A percentile compares a stretch with the other conserved stretches of the same genome.
These are phyloP conservation scores for Eilema sororculum DNA, from an alignment of 2,888 invertebrate species.

Conservation along the genomic window DNA sequence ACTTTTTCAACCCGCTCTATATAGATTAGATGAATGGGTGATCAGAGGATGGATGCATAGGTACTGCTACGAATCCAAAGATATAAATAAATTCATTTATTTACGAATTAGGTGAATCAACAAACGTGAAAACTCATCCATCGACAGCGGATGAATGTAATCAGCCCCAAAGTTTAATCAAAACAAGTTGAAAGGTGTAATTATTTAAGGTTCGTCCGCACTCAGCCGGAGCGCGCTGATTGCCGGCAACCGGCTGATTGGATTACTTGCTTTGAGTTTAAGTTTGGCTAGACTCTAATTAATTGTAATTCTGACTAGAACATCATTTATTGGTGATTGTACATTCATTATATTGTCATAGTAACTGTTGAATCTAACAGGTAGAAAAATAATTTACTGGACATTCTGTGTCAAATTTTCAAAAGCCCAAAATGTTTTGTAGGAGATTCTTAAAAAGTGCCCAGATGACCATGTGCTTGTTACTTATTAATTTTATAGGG, in stretches of 20 bases:
- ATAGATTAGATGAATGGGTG: background rate
- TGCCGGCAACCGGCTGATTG: slow-evolving; percentile 26
- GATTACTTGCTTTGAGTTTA: slow-evolving; percentile 10
- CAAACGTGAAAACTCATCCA: background rate
- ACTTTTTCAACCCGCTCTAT: background rate
- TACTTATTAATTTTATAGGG: no score
- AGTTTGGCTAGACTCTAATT: slow-evolving; percentile 18
- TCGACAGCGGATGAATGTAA: slow-evolving; percentile 18
- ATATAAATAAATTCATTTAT: background rate
- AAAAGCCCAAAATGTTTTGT: no score
- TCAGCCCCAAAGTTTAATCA: slow-evolving; percentile 28
- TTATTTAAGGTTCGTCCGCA: slow-evolving; percentile 28
- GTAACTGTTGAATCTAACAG: no score
- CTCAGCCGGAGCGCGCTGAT: slow-evolving; percentile 12
- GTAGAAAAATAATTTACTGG: no score
- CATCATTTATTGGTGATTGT: background rate
- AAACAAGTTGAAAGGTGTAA: slow-evolving; percentile 27
- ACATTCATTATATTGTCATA: background rate
- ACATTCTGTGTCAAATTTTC: no score
- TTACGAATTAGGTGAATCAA: background rate
- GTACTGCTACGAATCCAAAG: background rate
- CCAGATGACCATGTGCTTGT: no score
- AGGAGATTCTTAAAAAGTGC: no score
- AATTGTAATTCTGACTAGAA: background rate
- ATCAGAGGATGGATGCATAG: background rate